A percentile compares a stretch with the other conserved stretches of the same genome.
phyloP scores from a whole-genome alignment of 2,797 vertebrate genomes.

The Leucoraja ocellata region DNA sequence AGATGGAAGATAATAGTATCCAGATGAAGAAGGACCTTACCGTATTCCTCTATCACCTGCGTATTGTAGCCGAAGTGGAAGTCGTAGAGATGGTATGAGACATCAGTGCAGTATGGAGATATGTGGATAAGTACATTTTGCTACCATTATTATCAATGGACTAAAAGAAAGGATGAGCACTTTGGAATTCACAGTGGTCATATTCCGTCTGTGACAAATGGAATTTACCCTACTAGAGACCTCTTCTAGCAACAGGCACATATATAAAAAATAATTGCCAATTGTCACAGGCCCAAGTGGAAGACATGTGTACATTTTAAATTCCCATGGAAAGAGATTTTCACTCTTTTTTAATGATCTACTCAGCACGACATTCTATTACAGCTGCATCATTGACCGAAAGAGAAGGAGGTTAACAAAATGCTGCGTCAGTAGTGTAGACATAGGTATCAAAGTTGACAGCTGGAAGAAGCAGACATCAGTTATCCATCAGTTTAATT shows the following conservation, averaged over 20 bases:
- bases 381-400: too few relatives aligned
- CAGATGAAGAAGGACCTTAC: slow-evolving; percentile 98
- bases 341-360: too few relatives aligned
- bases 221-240: background rate
- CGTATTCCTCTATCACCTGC: slow-evolving; percentile 90
- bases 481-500: background rate
- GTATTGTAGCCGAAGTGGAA: slow-evolving; percentile 86
- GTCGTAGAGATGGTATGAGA: slow-evolving; percentile 88
- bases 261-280: background rate
- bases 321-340: background rate
- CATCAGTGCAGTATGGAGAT: background rate
- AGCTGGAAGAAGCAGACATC: too few relatives aligned
- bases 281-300: background rate
- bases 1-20: slow-evolving; percentile 97
- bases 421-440: too few relatives aligned
- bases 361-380: too few relatives aligned
- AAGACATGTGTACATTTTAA: background rate
- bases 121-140: background rate
- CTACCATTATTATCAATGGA: background rate
- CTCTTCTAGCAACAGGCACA: background rate
- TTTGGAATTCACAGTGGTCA: background rate
- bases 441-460: too few relatives aligned
- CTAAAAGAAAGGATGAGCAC: background rate
- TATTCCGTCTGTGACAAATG: background rate
- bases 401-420: too few relatives aligned